These are phyloP conservation scores for Linnaemya tessellans DNA, from an alignment of 2,888 invertebrate species.

Conservation along the genomic window DNA sequence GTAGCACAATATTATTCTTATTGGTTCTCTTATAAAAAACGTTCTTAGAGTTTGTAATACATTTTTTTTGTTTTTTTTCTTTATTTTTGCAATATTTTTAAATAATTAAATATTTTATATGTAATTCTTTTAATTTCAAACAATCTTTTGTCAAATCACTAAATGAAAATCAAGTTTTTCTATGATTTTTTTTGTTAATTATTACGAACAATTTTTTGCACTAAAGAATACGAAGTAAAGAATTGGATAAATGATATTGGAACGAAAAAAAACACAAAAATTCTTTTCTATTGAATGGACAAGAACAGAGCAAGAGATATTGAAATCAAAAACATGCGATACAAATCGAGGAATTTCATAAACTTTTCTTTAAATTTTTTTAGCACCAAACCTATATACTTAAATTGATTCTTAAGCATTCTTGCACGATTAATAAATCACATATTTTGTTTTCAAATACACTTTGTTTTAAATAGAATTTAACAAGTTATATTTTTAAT, in stretches of 20 bases:
- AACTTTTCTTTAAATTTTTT: slow-evolving; percentile 5
- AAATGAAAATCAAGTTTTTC: not conserved
- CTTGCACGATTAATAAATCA: not conserved
- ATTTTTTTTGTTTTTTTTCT: slow-evolving; percentile 11
- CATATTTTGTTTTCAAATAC: slow-evolving; percentile 2
- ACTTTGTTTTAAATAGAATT: slow-evolving; percentile 1
- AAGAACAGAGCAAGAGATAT: slow-evolving; percentile 27
- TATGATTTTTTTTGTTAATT: not conserved
- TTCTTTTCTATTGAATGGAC: slow-evolving; percentile 68
- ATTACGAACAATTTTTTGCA: slow-evolving; percentile 1
- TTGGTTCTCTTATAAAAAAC: slow-evolving; percentile 45
- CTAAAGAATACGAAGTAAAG: slow-evolving; percentile 22
- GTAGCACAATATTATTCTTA: slow-evolving; percentile 59
- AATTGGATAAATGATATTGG: slow-evolving; percentile 25
- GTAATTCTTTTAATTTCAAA: not conserved
- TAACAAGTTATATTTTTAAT: not conserved
- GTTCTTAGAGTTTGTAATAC: slow-evolving; percentile 38
- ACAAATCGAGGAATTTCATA: slow-evolving; percentile 14
- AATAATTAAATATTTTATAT: not conserved
- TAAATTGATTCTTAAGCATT: slow-evolving; percentile 2
- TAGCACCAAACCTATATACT: slow-evolving; percentile 2
- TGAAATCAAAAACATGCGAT: slow-evolving; percentile 40
- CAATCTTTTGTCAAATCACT: slow-evolving; percentile 1
- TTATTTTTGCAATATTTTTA: not conserved
- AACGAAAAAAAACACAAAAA: slow-evolving; percentile 49